Base-by-base conservation (phyloP, 2,888 invertebrate species). In the Chrysina gloriosa region DNA sequence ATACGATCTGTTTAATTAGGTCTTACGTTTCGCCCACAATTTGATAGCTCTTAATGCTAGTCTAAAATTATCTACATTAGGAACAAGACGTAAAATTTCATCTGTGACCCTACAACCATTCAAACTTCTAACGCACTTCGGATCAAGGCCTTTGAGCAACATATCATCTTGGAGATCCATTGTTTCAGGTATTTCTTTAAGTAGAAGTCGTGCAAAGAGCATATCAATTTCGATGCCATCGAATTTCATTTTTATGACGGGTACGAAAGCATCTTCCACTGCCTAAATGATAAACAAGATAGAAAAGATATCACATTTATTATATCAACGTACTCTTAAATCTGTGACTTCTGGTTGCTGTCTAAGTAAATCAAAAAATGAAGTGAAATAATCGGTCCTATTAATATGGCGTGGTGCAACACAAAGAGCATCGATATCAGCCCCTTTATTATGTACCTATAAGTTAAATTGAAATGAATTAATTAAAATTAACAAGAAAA, bases 91-190 rank as follows among this genome's bases (percentile, higher is more conserved):
- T 34, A 99, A 85, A 73, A 99, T 98, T 85, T 99, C 98, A 83
- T 99, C 99, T 0, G 99, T 99, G 0, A 99, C 99, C 67, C 99
- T 89, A 80, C 98, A 98, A 27, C 98, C 98, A 84, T 98, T 99
- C 52, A 98, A 87, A 78, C 97, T 98, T 45, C 98, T 88, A 1
- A 99, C 98, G 84, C 98, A 97, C 79, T 97, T 96, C 80, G 92
- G 94, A 84, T 98, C 97, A 69, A 99, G 83, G 84, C 98, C 98
- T 84, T 96, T 96, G 9, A 99, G 85, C 56, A 99, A 84, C 83
- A 90, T 89, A 79, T 97, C 96, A 80, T 98, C 98, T 71, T 92
- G 88, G 31, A 99, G 87, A 84, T 97, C 96, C 85, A 91, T 91
- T 0, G 87, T 86, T 74, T 97, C 96, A 9, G 97, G 95, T 82